These are phyloP conservation scores for Anolis carolinensis DNA, from an alignment of 2,113 vertebrate genomes.

Conservation along the genomic window DNA sequence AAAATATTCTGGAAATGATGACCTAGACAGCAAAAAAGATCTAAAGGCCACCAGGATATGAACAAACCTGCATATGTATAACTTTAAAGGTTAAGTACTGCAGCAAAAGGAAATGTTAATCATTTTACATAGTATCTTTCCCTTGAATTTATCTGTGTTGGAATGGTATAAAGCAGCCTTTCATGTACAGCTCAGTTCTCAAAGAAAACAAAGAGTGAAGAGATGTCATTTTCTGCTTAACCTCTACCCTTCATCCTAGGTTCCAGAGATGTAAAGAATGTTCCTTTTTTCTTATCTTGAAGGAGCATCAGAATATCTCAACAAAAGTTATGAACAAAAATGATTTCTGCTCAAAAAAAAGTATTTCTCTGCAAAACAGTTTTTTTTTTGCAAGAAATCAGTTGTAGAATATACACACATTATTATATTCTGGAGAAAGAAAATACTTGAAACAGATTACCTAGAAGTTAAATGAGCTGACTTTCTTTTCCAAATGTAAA, in stretches of 20 bases:
- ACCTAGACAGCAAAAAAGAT: no score
- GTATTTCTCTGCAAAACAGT: no score
- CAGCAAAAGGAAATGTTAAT: neutral
- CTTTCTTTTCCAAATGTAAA: neutral
- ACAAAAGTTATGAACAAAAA: neutral
- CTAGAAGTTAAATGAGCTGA: neutral
- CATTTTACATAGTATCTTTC: neutral
- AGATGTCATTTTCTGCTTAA: neutral
- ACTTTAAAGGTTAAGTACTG: neutral
- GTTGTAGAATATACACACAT: no score
- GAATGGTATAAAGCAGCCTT: neutral
- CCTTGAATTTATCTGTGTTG: neutral
- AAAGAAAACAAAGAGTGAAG: neutral
- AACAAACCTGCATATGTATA: slow-evolving; percentile 9
- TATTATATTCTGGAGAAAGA: no score
- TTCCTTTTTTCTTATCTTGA: no score
- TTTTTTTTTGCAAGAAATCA: no score
- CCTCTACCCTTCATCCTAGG: neutral
- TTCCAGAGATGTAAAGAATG: no score
- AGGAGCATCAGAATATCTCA: no score
- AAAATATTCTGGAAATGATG: no score
- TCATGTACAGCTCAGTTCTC: neutral
- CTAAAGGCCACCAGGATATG: neutral
- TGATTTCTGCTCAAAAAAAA: neutral
- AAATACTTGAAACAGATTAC: neutral